These are phyloP conservation scores for Echiichthys vipera DNA, from an alignment of 2,797 vertebrate species.

Conservation along the genomic window DNA sequence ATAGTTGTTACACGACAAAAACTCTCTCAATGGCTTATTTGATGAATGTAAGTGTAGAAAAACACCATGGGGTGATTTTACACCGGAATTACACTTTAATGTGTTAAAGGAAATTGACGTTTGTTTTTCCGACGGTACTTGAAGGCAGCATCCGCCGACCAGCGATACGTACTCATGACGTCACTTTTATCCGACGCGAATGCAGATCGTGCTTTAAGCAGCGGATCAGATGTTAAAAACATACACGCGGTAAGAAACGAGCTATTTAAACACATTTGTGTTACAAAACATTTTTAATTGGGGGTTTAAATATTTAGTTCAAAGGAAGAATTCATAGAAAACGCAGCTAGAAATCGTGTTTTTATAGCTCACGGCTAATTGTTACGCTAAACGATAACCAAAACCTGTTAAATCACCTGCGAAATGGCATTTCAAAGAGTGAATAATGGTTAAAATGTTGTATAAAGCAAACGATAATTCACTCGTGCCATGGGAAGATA, in stretches of 20 bases:
- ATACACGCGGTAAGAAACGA: conserved; percentile 42
- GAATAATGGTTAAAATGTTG: not conserved
- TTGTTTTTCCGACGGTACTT: not conserved
- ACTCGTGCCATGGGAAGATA: rapidly evolving
- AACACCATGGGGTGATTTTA: too few species aligned
- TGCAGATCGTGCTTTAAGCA: conserved; percentile 1
- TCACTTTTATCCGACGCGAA: conserved; percentile 47
- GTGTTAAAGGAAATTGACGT: too few species aligned
- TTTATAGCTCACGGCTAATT: not conserved
- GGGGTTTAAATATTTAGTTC: not conserved
- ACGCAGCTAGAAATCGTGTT: conserved; percentile 3
- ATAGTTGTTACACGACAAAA: too few species aligned
- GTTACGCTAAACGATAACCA: rapidly evolving
- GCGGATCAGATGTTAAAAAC: not conserved
- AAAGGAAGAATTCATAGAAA: rapidly evolving
- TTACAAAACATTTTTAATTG: rapidly evolving
- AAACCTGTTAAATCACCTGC: not conserved
- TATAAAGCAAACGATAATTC: not conserved
- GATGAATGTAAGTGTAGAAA: too few species aligned
- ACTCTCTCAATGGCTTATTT: too few species aligned
- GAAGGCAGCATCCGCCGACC: conserved; percentile 33
- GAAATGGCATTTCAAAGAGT: not conserved
- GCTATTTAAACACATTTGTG: rapidly evolving
- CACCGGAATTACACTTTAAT: too few species aligned
- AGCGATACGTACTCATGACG: conserved; percentile 56